Evolutionary conservation across 2,113 vertebrate species (phyloP).

Genomic region (Macquaria ambigua): DNA sequence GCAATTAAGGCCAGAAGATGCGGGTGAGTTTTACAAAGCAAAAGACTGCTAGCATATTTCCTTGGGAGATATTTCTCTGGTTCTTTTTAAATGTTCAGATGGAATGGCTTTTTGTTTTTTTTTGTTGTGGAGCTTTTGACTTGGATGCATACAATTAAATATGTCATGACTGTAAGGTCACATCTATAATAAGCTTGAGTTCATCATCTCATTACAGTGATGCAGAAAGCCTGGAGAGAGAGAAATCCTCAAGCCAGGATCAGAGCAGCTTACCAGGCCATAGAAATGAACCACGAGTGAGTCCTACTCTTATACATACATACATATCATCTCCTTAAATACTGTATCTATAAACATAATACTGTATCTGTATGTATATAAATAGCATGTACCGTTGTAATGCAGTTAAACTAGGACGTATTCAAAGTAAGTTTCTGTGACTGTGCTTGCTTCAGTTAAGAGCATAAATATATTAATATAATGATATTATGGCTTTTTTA

Average conservation of each 20-base stretch:
- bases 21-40: slow-evolving; percentile 86
- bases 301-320: slow-evolving; percentile 68
- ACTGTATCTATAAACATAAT: background rate
- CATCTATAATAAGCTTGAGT: slow-evolving; percentile 45
- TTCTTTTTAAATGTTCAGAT: background rate
- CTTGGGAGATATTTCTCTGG: background rate
- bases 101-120: background rate
- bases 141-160: background rate
- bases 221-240: slow-evolving; percentile 99
- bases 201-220: slow-evolving; percentile 86
- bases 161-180: background rate
- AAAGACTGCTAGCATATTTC: background rate
- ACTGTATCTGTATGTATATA: background rate
- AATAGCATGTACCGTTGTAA: background rate
- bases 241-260: slow-evolving; percentile 97
- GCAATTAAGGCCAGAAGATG: slow-evolving; percentile 92
- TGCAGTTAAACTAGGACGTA: background rate
- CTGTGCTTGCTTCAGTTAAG: background rate
- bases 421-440: background rate
- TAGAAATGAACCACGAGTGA: slow-evolving; percentile 98
- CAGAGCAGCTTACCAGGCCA: slow-evolving; percentile 95
- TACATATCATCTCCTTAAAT: background rate
- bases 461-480: background rate
- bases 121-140: background rate
- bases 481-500: background rate